Evolutionary conservation across 2,888 invertebrate genomes (phyloP), one percentile per base, ranked within the genome.

Genomic region (Xylophagus ater): DNA sequence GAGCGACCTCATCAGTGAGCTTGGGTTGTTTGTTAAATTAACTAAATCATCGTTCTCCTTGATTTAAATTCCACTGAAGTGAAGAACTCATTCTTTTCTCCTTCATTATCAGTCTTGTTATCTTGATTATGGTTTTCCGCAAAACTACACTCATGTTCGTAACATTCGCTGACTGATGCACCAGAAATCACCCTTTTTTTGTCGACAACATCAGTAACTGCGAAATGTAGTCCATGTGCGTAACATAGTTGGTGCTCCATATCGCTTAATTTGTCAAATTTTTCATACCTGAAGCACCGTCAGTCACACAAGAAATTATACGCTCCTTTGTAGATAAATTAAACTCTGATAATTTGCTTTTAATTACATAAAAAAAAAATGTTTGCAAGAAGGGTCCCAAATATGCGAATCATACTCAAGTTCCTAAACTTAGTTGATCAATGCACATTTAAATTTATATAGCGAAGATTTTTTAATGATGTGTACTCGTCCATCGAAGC

Each of bases 221-320:
- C 3, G n/a, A 26, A 26, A 26, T 26, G 25, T 26, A 26, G 25
- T 2, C 25, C 25, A 26, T 26, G 25, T 26, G 25, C 25, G 13
- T 26, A 26, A 26, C 25, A 26, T 37, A 46, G 8, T 32, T 20
- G 14, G 2, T 32, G 32, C 32, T 32, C 32, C 9, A 32, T 32
- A 20, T 21, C 21, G 32, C 20, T 32, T 32, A 32, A 21, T 14
- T 21, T 9, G n/a, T 13, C 32, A 32, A 21, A 32, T 32, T 32
- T 32, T 26, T 32, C 14, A 32, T 12, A 14, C n/a, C 32, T 20
- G 32, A 32, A 21, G 32, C 32, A 20, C 32, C 25, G n/a, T n/a
- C n/a, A n/a, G n/a, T n/a, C n/a, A n/a, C n/a, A n/a, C n/a, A n/a
- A n/a, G n/a, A n/a, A n/a, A 26, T 26, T 21, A 32, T 21, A 21